These are phyloP conservation scores for Myripristis murdjan DNA, from an alignment of 2,797 vertebrate genomes.

Conservation along the genomic window DNA sequence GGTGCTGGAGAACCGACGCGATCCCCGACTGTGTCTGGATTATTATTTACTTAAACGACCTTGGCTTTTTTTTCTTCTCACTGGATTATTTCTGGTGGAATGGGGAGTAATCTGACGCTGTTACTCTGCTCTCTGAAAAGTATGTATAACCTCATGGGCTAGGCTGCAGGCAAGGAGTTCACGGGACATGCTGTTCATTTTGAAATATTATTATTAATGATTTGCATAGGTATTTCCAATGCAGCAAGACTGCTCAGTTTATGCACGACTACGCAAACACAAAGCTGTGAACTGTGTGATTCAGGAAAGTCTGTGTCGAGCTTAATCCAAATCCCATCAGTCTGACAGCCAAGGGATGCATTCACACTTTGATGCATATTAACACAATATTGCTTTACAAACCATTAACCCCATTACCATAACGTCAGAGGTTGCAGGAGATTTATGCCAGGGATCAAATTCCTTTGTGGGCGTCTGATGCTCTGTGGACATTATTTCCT, in stretches of 20 bases:
- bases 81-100: conserved; percentile 31
- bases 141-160: conserved; percentile 44
- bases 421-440: neutral
- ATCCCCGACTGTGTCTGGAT: conserved; percentile 46
- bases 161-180: neutral
- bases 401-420: conserved; percentile 4
- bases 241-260: neutral
- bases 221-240: neutral
- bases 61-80: conserved; percentile 48
- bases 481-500: conserved; percentile 23
- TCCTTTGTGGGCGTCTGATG: conserved; percentile 5
- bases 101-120: conserved; percentile 28
- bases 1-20: conserved; percentile 1
- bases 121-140: conserved; percentile 46
- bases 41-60: conserved; percentile 56
- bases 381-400: neutral
- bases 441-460: neutral
- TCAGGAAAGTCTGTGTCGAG: conserved; percentile 18
- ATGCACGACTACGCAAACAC: neutral
- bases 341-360: conserved; percentile 28
- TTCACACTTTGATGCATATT: conserved; percentile 14
- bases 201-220: neutral
- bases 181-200: neutral
- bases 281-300: conserved; percentile 2
- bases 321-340: conserved; percentile 41